Conservation (phyloP, 1,140 invertebrate species). For the Tribolium castaneum region DNA sequence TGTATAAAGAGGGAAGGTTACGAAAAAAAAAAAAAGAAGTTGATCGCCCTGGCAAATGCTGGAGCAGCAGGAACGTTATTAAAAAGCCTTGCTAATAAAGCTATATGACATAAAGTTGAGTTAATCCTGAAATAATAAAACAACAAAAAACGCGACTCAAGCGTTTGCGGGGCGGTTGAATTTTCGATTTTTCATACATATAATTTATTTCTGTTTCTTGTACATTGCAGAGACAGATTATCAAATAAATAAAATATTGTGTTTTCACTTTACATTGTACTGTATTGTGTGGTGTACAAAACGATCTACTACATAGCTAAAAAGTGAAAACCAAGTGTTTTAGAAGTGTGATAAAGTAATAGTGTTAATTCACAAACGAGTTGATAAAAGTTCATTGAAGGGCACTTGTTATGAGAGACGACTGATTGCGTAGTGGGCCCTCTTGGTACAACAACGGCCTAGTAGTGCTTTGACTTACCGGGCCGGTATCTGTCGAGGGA, state of each 20-base stretch:
- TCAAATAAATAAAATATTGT: constrained; percentile 49
- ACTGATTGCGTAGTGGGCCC: background rate
- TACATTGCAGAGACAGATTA: constrained; percentile 45
- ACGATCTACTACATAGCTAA: constrained; percentile 10
- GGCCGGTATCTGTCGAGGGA: constrained; percentile 82
- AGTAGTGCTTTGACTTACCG: constrained; percentile 74
- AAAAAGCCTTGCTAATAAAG: constrained; percentile 47
- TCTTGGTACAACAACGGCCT: constrained; percentile 36
- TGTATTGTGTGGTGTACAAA: constrained; percentile 36
- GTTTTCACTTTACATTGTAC: constrained; percentile 12
- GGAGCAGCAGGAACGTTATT: constrained; percentile 58
- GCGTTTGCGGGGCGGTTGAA: constrained; percentile 53
- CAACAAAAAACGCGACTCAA: constrained; percentile 46
- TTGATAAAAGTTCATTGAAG: constrained; percentile 20
- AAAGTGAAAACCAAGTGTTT: background rate
- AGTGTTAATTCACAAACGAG: constrained; percentile 10
- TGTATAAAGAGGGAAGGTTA: constrained; percentile 40
- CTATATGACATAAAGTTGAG: constrained; percentile 38
- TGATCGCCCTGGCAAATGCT: constrained; percentile 64
- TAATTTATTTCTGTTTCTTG: constrained; percentile 45
- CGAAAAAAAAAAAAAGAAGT: constrained; percentile 54
- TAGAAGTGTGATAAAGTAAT: background rate
- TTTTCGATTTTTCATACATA: constrained; percentile 35
- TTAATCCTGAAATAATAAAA: background rate
- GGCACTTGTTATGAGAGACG: constrained; percentile 12